Conservation (phyloP, 2,797 vertebrate species). For the Syngnathus rostellatus region DNA sequence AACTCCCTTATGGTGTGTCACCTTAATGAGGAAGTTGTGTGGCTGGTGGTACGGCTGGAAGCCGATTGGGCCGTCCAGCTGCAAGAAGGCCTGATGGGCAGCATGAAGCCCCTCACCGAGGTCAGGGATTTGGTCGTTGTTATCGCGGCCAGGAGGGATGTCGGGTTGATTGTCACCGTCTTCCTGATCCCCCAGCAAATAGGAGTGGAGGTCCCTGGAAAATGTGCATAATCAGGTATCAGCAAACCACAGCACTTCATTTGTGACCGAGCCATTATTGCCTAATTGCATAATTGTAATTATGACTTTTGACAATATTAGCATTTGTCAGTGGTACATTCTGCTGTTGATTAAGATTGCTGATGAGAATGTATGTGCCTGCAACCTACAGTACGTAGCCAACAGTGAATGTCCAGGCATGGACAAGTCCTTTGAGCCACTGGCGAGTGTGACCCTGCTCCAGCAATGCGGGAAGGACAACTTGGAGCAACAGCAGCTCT, state of each 20-base stretch:
- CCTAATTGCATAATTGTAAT: too few relatives aligned
- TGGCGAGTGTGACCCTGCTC: conserved; percentile 95
- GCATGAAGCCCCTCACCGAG: conserved; percentile 95
- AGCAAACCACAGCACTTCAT: too few relatives aligned
- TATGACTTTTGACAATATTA: too few relatives aligned
- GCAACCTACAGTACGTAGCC: conserved; percentile 89
- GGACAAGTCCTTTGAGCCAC: conserved; percentile 95
- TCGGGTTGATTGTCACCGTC: conserved; percentile 88
- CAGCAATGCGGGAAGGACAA: conserved; percentile 86
- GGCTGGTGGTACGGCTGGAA: conserved; percentile 97
- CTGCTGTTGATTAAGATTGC: too few relatives aligned
- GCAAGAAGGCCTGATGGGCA: conserved; percentile 96
- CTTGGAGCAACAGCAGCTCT: conserved; percentile 87
- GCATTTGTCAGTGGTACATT: too few relatives aligned
- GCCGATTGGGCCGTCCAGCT: conserved; percentile 94
- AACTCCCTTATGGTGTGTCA: background rate
- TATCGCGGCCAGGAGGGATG: conserved; percentile 79
- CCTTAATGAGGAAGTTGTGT: conserved; percentile 87
- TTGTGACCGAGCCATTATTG: too few relatives aligned
- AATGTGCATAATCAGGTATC: too few relatives aligned
- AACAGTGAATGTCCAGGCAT: conserved; percentile 95
- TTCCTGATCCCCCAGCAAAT: conserved; percentile 95
- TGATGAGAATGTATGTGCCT: too few relatives aligned
- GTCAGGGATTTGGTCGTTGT: conserved; percentile 85
- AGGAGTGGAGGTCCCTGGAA: conserved; percentile 85